phyloP scores from a whole-genome alignment of 2,888 invertebrate genomes.

The Trilocha varians region DNA sequence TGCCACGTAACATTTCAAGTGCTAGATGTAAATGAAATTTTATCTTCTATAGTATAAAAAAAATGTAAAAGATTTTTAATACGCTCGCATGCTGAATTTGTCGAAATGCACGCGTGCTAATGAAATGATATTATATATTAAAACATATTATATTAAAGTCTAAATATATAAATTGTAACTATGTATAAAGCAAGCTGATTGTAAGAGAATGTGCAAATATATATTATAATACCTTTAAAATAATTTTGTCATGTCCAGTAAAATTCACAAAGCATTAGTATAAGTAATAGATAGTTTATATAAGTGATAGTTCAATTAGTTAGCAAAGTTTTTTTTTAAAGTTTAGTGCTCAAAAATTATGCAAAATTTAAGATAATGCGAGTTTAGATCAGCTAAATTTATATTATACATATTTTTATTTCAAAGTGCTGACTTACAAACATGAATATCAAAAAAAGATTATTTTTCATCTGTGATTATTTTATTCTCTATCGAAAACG shows the following conservation, averaged over 20 bases:
- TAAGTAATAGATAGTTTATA: conserved; percentile 4
- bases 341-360: conserved; percentile 7
- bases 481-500: too few species aligned
- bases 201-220: neutral
- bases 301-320: neutral
- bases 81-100: conserved; percentile 61
- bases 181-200: neutral
- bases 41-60: conserved; percentile 45
- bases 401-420: neutral
- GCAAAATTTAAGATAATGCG: neutral
- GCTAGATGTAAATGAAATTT: conserved; percentile 50
- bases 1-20: conserved; percentile 40
- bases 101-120: conserved; percentile 66
- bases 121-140: conserved; percentile 28
- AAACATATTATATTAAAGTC: conserved; percentile 23
- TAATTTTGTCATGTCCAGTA: neutral
- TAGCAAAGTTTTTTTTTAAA: conserved; percentile 3
- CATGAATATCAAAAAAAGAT: too few species aligned
- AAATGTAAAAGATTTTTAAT: conserved; percentile 42
- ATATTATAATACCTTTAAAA: conserved; percentile 1
- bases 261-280: neutral
- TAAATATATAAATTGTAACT: conserved; percentile 5
- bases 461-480: too few species aligned
- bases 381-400: neutral
- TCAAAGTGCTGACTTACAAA: neutral